Evolutionary conservation across 2,888 invertebrate species (phyloP), one percentile per base, ranked within the genome.

Genomic region (Drosophila crucigera): DNA sequence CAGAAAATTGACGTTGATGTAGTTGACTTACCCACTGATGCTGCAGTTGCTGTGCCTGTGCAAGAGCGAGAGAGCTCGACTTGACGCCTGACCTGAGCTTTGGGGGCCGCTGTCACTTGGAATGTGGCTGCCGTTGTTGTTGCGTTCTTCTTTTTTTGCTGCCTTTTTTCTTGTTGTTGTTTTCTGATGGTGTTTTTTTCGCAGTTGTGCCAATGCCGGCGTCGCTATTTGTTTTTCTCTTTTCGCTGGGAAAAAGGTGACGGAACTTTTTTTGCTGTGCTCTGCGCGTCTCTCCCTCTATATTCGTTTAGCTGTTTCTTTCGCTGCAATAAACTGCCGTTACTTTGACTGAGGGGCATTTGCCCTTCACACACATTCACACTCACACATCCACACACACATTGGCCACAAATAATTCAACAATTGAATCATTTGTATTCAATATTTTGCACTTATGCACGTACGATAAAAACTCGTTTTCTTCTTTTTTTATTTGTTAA

Each of bases 11-110:
- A 70, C 67, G 78, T 82, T 80, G 73, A 78, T 67, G 78, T 79
- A 82, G 82, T 82, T 82, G 75, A 80, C 83, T 78, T 80, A 80
- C 83, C 82, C 68, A 78, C 49, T 61, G 76, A 71, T 82, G 64
- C 61, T 70, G 72, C 71, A 60, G 66, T 37, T 31, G 65, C 33
- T 58, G 54, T 64, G 39, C 19, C 19, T 37, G 25, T n/a, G 37
- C 28, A 19, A 30, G 60, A 67, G 61, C 22, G 35, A 56, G 68
- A 55, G 35, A 66, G 53, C 61, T 60, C 53, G 49, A 59, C 52
- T 78, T 64, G 68, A 62, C 65, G 76, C 63, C 71, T 80, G 83
- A 80, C 83, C 83, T 82, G 68, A 69, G 75, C 83, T 79, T 79
- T 75, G 72, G 72, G 83, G 76, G 72, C 54, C 53, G 62, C 62